A percentile compares a stretch with the other conserved stretches of the same genome.
phyloP scores from a whole-genome alignment of 2,113 vertebrate species.

The Coptodon rendalli region DNA sequence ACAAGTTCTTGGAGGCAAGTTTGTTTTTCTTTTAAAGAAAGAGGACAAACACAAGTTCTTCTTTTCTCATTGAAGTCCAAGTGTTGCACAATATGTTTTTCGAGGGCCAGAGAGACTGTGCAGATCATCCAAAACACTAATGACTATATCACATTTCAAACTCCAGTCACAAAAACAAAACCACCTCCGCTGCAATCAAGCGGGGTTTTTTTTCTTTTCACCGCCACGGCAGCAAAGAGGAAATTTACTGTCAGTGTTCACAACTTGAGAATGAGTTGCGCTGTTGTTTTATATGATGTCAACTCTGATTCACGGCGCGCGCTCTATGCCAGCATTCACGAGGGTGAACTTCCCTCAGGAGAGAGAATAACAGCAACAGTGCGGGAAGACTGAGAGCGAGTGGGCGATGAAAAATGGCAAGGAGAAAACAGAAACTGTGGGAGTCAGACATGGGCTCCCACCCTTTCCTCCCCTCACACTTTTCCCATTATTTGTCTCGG shows the following conservation, averaged over 20 bases:
- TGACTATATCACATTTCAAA: slow-evolving; percentile 14
- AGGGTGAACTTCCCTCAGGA: background rate
- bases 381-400: background rate
- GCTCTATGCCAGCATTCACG: background rate
- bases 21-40: background rate
- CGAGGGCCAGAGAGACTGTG: background rate
- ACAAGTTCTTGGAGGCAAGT: background rate
- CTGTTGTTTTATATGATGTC: slow-evolving; percentile 19
- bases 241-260: slow-evolving; percentile 22
- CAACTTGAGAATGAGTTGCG: slow-evolving; percentile 3
- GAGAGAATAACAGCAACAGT: background rate
- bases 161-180: slow-evolving; percentile 14
- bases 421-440: slow-evolving; percentile 14
- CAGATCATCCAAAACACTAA: slow-evolving; percentile 1
- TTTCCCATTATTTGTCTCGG: slow-evolving; percentile 32
- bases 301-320: background rate
- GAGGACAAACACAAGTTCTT: background rate
- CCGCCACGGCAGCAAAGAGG: background rate
- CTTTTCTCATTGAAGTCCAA: background rate
- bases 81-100: background rate
- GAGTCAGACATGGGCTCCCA: slow-evolving; percentile 24
- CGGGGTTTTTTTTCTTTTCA: background rate
- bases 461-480: slow-evolving; percentile 34
- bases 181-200: background rate
- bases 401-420: background rate